These are phyloP conservation scores for Xestia sexstrigata DNA, from an alignment of 2,888 invertebrate species.

Conservation along the genomic window DNA sequence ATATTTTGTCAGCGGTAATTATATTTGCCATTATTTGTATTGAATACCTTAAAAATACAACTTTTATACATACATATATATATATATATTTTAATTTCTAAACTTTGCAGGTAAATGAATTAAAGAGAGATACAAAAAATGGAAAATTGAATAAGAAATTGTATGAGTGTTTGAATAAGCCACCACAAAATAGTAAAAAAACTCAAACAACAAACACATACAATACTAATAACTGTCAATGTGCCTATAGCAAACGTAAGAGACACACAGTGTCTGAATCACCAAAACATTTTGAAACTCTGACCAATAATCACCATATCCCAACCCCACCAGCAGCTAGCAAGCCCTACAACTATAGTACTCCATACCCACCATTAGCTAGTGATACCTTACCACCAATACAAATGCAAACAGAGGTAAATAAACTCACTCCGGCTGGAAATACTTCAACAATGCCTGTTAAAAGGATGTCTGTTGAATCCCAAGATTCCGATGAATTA, in stretches of 20 bases:
- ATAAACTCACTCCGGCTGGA: constrained; percentile 42
- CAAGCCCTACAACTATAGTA: constrained; percentile 62
- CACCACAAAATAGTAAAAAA: constrained; percentile 81
- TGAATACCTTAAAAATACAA: neutral
- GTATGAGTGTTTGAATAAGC: constrained; percentile 79
- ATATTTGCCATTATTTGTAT: neutral
- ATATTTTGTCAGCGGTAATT: constrained; percentile 80
- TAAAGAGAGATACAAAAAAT: constrained; percentile 82
- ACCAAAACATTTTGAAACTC: constrained; percentile 56
- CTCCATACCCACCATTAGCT: constrained; percentile 56
- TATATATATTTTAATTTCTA: neutral
- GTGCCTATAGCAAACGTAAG: constrained; percentile 76
- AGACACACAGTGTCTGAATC: constrained; percentile 67
- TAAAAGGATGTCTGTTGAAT: constrained; percentile 70
- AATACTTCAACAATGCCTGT: constrained; percentile 57
- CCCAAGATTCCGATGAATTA: constrained; percentile 81
- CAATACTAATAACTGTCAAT: constrained; percentile 78
- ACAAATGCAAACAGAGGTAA: constrained; percentile 35
- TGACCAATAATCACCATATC: neutral
- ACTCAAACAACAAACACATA: constrained; percentile 72
- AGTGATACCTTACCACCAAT: constrained; percentile 30
- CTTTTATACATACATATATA: too few relatives aligned
- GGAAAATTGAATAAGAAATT: constrained; percentile 81
- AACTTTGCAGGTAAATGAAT: constrained; percentile 78
- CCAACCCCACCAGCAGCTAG: constrained; percentile 26